Base-by-base conservation (phyloP, 2,888 invertebrate genomes). In the Acanthacorydalis orientalis region DNA sequence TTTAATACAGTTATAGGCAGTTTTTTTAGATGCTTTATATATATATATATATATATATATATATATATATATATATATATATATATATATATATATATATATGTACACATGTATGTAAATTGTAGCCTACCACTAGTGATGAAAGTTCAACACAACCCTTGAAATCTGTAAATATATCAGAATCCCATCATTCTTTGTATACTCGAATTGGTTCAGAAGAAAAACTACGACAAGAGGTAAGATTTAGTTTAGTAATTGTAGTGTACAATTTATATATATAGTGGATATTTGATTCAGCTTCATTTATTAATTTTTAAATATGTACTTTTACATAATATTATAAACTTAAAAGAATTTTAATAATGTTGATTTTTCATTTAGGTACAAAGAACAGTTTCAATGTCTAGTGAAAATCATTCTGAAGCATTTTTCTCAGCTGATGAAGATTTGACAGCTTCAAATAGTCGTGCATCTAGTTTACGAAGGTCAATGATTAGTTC, bases 351-450 rank as follows among this genome's bases (percentile, higher is more conserved):
- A 37, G 6, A 4, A 23, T 23, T 23, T 23, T 23, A 23, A 4
- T 23, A 23, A 23, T 4, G 23, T 23, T 23, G 2, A 23, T 23
- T 23, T 23, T 23, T 23, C 23, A 23, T 23, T 14, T 50, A 69
- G 63, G 81, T 80, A 1, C 86, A 87, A 64, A 71, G 90, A 56
- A 88, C 90, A 0, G 80, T 85, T 59, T 90, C 89, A 0, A 79
- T 90, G 61, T 86, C 86, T 1, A 88, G 88, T 50, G 89, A 90
- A 63, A 90, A 90, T 63, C 88, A 86, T 57, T 88, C 88, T 0
- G 92, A 92, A 65, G 83, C 85, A 46, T 93, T 91, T 66, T 92
- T 88, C 62, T 92, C 92, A 0, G 92, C 92, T 0, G 91, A 92
- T 59, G 92, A 93, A 65, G 92, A 91, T 55, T 75, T 83, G 56